phyloP scores from a whole-genome alignment of 2,113 vertebrate genomes.

The Pungitius pungitius region DNA sequence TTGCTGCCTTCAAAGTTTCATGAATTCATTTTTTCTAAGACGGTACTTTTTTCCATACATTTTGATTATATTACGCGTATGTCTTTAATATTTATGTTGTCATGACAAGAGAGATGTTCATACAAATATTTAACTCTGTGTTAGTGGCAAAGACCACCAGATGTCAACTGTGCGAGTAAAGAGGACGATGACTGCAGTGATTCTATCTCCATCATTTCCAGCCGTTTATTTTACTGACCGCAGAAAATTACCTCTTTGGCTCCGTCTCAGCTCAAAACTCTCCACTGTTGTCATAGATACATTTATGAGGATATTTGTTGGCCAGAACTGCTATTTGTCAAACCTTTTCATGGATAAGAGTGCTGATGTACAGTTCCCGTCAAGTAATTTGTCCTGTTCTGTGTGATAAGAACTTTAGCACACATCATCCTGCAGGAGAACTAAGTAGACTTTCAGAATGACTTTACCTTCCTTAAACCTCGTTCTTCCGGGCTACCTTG shows the following conservation, averaged over 20 bases:
- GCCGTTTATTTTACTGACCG: background rate
- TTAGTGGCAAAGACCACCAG: background rate
- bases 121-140: background rate
- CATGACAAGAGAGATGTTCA: background rate
- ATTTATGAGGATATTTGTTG: background rate
- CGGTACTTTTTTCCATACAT: background rate
- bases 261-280: background rate
- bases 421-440: background rate
- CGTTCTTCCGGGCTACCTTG: background rate
- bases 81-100: background rate
- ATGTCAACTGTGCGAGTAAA: constrained; percentile 5
- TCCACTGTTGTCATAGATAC: constrained; percentile 2
- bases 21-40: background rate
- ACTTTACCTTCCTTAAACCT: constrained; percentile 2
- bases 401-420: background rate
- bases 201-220: constrained; percentile 10
- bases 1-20: background rate
- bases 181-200: background rate
- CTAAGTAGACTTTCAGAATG: background rate
- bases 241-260: constrained; percentile 10
- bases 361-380: background rate
- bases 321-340: constrained; percentile 11
- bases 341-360: constrained; percentile 6
- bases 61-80: background rate
- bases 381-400: background rate